Evolutionary conservation across 2,113 vertebrate genomes (phyloP).

Genomic region (Petromus typicus): DNA sequence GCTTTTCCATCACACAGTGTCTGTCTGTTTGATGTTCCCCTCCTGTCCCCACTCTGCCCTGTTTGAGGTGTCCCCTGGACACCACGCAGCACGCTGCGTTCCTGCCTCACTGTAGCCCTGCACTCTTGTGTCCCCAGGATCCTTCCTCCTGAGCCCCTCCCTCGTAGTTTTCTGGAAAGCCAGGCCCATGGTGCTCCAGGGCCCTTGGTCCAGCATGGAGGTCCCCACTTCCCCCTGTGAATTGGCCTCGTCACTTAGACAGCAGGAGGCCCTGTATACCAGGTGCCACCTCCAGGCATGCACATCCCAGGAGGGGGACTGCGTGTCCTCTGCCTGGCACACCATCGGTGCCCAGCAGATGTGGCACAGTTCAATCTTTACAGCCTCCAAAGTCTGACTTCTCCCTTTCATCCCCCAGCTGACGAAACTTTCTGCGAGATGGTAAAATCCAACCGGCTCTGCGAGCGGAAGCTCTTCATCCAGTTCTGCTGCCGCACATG

Average conservation of each 20-base stretch:
- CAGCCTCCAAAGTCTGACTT: not conserved
- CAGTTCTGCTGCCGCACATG: conserved; percentile 96
- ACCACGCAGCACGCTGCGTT: not conserved
- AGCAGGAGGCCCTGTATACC: not conserved
- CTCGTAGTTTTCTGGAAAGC: not conserved
- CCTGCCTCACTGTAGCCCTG: no score
- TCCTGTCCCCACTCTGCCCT: not conserved
- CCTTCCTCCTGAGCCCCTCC: not conserved
- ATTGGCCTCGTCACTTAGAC: accelerated
- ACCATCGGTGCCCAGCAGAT: not conserved
- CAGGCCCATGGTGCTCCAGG: not conserved
- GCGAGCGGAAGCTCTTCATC: conserved; percentile 94
- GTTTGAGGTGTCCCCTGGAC: not conserved
- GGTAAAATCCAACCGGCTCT: conserved; percentile 95
- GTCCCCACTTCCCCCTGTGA: accelerated
- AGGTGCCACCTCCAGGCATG: not conserved
- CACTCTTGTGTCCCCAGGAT: not conserved
- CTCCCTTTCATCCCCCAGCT: conserved; percentile 85
- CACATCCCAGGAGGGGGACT: not conserved
- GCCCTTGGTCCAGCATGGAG: not conserved
- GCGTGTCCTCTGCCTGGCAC: not conserved
- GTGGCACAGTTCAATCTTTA: not conserved
- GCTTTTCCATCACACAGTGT: not conserved
- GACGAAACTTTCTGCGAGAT: conserved; percentile 95
- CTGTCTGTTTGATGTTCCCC: not conserved